Conservation (phyloP, 1,140 invertebrate species). For the Nymphalis io region DNA sequence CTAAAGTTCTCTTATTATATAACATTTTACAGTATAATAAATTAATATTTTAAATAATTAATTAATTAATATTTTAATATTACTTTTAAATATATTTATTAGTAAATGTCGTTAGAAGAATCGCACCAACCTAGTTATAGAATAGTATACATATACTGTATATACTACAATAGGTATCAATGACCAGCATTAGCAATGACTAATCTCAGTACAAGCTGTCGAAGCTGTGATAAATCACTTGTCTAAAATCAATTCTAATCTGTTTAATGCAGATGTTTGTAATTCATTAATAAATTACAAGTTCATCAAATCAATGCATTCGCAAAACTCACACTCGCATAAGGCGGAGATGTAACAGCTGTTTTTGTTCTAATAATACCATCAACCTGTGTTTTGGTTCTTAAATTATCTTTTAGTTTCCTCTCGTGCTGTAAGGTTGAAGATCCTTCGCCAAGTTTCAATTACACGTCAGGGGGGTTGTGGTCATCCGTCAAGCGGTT, state of each 20-base stretch:
- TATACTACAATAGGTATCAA: no score
- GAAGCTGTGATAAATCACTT: neutral
- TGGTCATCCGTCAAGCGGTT: constrained; percentile 18
- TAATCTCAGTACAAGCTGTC: neutral
- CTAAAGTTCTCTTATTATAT: no score
- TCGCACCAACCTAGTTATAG: no score
- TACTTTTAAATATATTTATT: no score
- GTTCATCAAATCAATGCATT: neutral
- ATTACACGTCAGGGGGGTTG: constrained; percentile 21
- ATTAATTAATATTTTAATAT: no score
- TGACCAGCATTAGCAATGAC: neutral
- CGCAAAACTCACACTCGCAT: neutral
- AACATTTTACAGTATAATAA: no score
- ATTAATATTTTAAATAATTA: no score
- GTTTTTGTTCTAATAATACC: constrained; percentile 7
- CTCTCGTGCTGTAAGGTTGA: neutral
- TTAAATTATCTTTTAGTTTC: constrained; percentile 10
- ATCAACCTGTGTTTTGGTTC: constrained; percentile 11
- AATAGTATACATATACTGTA: no score
- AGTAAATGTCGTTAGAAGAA: no score
- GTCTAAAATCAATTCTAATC: neutral
- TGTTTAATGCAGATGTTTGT: neutral
- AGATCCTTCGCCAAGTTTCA: constrained; percentile 23
- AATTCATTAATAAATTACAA: constrained; percentile 7
- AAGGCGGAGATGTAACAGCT: constrained; percentile 3